Conservation (phyloP, 2,888 invertebrate genomes). For the Hydropsyche betteni region DNA sequence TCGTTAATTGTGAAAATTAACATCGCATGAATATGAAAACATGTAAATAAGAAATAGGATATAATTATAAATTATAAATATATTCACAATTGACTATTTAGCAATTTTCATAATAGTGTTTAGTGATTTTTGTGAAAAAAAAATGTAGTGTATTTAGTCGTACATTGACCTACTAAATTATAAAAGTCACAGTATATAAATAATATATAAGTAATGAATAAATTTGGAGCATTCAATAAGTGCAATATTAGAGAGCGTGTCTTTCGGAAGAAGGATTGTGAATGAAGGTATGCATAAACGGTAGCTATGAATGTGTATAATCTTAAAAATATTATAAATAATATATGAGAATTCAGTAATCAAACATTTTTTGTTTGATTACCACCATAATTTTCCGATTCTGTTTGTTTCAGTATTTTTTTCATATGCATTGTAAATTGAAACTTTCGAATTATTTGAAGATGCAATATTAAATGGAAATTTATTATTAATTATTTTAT, state of each 20-base stretch:
- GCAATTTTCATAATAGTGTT: constrained; percentile 23
- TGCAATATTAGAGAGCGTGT: constrained; percentile 48
- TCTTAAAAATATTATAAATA: background rate
- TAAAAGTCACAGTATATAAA: constrained; percentile 27
- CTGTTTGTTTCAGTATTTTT: background rate
- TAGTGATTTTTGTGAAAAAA: constrained; percentile 25
- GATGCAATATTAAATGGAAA: constrained; percentile 15
- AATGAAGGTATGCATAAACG: background rate
- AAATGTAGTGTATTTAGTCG: constrained; percentile 10
- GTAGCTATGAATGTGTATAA: too few relatives aligned
- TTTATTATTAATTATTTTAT: background rate
- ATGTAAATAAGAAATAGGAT: constrained; percentile 16
- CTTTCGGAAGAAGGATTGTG: constrained; percentile 27
- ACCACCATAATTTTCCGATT: background rate
- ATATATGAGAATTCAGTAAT: too few relatives aligned
- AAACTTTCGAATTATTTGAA: background rate
- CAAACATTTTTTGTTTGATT: too few relatives aligned
- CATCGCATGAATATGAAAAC: background rate
- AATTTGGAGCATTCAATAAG: constrained; percentile 44
- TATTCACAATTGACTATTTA: constrained; percentile 23
- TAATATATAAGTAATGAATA: constrained; percentile 6
- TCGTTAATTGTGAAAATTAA: background rate
- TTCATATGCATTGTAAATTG: background rate
- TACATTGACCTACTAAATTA: constrained; percentile 21
- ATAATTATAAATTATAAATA: constrained; percentile 3